phyloP scores from a whole-genome alignment of 2,113 vertebrate species.

The Oryctolagus cuniculus region DNA sequence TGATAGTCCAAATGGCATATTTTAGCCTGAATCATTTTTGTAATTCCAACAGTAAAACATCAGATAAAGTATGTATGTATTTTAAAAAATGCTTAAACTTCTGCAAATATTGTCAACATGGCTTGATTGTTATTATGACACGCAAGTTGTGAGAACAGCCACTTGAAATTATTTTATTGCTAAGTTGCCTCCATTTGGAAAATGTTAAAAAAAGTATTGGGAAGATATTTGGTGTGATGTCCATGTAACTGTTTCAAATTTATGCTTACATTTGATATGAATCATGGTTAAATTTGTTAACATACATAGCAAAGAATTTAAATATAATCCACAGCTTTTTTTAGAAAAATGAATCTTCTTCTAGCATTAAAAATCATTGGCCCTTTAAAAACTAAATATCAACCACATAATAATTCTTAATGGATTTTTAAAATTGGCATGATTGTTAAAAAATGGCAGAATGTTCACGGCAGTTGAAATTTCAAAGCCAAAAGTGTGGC shows the following conservation, averaged over 20 bases:
- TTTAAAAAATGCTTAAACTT: background rate
- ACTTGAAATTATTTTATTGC: slow-evolving; percentile 52
- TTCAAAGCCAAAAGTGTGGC: background rate
- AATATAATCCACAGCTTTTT: slow-evolving; percentile 24
- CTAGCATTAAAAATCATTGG: background rate
- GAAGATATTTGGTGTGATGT: slow-evolving; percentile 22
- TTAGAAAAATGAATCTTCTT: slow-evolving; percentile 30
- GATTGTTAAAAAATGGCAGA: background rate
- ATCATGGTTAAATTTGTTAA: slow-evolving; percentile 36
- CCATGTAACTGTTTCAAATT: slow-evolving; percentile 14
- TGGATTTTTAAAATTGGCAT: background rate
- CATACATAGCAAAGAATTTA: slow-evolving; percentile 7
- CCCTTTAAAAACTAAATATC: background rate
- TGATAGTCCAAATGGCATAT: background rate
- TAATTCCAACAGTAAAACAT: slow-evolving; percentile 37
- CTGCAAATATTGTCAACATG: slow-evolving; percentile 33
- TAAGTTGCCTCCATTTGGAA: background rate
- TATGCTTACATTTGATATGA: background rate
- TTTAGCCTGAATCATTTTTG: slow-evolving; percentile 31
- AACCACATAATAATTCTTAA: background rate
- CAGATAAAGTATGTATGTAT: background rate
- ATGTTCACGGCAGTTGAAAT: background rate
- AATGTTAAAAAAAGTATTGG: slow-evolving; percentile 20
- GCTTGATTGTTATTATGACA: background rate
- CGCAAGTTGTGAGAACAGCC: background rate